A percentile compares a stretch with the other conserved stretches of the same genome.
phyloP scores from a whole-genome alignment of 2,888 invertebrate genomes.

The Rhabditoides inermis region DNA sequence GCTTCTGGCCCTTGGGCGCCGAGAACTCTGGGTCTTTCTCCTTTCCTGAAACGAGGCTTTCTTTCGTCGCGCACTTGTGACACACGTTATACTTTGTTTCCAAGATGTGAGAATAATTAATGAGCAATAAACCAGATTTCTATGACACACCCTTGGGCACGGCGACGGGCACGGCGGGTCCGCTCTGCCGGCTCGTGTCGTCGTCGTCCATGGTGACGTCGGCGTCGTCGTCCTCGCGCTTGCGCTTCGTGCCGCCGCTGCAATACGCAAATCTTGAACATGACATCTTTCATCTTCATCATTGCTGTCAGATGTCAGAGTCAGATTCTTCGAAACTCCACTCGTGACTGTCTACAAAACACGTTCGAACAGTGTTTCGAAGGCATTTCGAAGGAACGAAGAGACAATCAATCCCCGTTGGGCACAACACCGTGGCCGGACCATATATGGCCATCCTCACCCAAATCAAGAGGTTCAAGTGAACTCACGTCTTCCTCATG shows the following conservation, averaged over 20 bases:
- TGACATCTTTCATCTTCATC: no score
- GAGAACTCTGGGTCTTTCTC: slow-evolving; percentile 46
- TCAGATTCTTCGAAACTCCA: no score
- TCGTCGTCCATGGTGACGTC: slow-evolving; percentile 35
- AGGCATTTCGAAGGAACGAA: no score
- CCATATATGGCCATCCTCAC: no score
- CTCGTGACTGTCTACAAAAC: no score
- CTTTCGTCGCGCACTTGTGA: background rate
- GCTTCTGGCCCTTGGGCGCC: slow-evolving; percentile 49
- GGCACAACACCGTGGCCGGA: no score
- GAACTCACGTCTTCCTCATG: no score
- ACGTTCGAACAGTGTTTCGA: no score
- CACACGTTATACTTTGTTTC: slow-evolving; percentile 19
- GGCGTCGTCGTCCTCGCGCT: slow-evolving; percentile 28
- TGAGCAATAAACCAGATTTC: background rate
- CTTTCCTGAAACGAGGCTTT: slow-evolving; percentile 23
- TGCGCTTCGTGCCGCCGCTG: slow-evolving; percentile 14
- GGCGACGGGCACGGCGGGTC: slow-evolving; percentile 21
- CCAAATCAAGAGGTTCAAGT: no score
- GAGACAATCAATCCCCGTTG: no score
- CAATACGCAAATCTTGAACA: no score
- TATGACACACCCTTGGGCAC: slow-evolving; percentile 23
- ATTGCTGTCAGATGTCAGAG: no score
- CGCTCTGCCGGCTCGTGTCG: slow-evolving; percentile 39
- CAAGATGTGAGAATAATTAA: background rate